Percentiles rank a stretch among this genome's conserved stretches.
These are phyloP conservation scores for Globicephala melas DNA, from an alignment of 2,113 vertebrate species.

Conservation along the genomic window DNA sequence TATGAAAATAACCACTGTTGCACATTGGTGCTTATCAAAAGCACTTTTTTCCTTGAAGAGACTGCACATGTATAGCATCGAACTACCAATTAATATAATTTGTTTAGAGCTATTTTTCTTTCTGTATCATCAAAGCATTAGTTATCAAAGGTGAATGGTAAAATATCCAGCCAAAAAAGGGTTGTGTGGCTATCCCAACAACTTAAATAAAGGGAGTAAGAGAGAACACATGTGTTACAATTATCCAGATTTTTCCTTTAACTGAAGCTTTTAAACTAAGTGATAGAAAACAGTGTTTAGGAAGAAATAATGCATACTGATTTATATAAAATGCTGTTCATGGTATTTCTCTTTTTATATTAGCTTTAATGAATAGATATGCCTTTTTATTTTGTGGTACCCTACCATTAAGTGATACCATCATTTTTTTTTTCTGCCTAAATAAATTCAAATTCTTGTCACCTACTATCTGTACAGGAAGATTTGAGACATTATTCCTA, in stretches of 20 bases:
- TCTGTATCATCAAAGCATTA: slow-evolving; percentile 74
- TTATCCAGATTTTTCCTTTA: slow-evolving; percentile 72
- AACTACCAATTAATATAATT: slow-evolving; percentile 82
- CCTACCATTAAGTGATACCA: slow-evolving; percentile 86
- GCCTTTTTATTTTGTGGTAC: slow-evolving; percentile 86
- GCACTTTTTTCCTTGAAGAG: slow-evolving; percentile 65
- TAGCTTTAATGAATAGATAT: slow-evolving; percentile 86
- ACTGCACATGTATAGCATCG: slow-evolving; percentile 71
- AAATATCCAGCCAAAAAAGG: slow-evolving; percentile 68
- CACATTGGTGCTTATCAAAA: slow-evolving; percentile 77
- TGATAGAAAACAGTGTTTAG: slow-evolving; percentile 83
- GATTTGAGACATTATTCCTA: slow-evolving; percentile 88
- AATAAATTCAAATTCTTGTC: slow-evolving; percentile 88
- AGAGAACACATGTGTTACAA: slow-evolving; percentile 67
- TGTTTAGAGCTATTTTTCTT: slow-evolving; percentile 80
- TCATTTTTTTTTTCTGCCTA: slow-evolving; percentile 82
- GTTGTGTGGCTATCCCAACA: slow-evolving; percentile 57
- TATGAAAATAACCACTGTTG: slow-evolving; percentile 75
- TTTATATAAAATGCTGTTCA: slow-evolving; percentile 82
- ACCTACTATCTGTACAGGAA: slow-evolving; percentile 83
- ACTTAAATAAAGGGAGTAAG: slow-evolving; percentile 73
- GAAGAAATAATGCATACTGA: slow-evolving; percentile 82
- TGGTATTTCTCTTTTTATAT: slow-evolving; percentile 84
- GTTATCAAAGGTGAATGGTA: slow-evolving; percentile 69
- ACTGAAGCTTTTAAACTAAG: slow-evolving; percentile 80